Percentiles rank a stretch among this genome's conserved stretches.
These are phyloP conservation scores for Genyomyrus donnyi DNA, from an alignment of 2,113 vertebrate species.

Conservation along the genomic window DNA sequence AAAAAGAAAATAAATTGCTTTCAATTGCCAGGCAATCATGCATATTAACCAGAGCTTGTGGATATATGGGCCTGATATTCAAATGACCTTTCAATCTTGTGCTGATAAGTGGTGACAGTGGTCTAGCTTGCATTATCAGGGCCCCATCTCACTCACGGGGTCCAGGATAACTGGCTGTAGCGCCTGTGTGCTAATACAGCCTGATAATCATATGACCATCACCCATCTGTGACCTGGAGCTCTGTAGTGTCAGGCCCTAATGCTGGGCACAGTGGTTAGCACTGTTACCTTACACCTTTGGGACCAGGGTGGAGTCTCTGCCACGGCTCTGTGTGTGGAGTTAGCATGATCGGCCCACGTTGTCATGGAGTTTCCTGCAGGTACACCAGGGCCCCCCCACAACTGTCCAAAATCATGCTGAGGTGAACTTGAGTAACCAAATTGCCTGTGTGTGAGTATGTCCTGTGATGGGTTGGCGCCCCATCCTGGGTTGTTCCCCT, in stretches of 20 bases:
- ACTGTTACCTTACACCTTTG: too few relatives aligned
- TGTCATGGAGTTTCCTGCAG: neutral
- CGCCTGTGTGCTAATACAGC: neutral
- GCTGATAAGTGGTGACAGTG: neutral
- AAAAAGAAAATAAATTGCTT: constrained; percentile 63
- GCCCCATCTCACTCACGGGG: neutral
- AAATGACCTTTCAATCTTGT: neutral
- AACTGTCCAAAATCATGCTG: neutral
- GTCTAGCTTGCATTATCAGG: neutral
- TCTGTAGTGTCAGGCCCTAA: neutral
- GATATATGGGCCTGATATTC: constrained; percentile 57
- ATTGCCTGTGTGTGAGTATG: neutral
- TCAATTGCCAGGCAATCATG: constrained; percentile 61
- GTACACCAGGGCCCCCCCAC: neutral
- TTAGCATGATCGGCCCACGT: neutral
- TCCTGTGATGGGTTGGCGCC: neutral
- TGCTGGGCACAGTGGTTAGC: neutral
- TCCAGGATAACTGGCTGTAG: neutral
- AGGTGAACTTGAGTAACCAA: neutral
- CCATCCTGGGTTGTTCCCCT: neutral
- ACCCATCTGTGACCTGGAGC: neutral
- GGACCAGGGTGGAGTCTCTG: too few relatives aligned
- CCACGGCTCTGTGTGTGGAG: too few relatives aligned
- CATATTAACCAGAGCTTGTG: constrained; percentile 56
- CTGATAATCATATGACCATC: too few relatives aligned